A percentile compares a stretch with the other conserved stretches of the same genome.
These are phyloP conservation scores for Hymenopus coronatus DNA, from an alignment of 2,888 invertebrate genomes.

Conservation along the genomic window DNA sequence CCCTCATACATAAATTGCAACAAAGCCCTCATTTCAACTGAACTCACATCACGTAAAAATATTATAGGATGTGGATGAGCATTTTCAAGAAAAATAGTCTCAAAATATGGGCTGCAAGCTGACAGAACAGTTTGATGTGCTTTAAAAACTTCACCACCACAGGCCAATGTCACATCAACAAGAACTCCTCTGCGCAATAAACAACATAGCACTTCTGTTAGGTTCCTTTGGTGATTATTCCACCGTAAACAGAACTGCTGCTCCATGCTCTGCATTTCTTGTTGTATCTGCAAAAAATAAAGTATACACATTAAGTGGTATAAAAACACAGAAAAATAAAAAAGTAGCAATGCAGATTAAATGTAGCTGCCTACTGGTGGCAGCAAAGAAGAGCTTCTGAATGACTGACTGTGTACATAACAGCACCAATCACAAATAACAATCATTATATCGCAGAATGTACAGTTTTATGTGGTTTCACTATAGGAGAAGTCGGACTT, in stretches of 20 bases:
- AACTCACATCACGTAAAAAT: constrained; percentile 88
- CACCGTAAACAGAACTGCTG: constrained; percentile 89
- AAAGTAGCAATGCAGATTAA: no score
- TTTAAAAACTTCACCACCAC: constrained; percentile 72
- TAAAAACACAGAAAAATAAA: no score
- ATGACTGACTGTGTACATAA: no score
- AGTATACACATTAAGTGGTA: background rate
- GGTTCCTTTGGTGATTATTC: constrained; percentile 90
- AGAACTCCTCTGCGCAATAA: constrained; percentile 83
- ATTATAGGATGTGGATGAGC: constrained; percentile 88
- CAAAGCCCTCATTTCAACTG: constrained; percentile 83
- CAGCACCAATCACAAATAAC: no score
- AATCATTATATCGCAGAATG: no score
- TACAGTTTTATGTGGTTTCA: no score
- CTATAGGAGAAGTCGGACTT: no score
- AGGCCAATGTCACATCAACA: constrained; percentile 90
- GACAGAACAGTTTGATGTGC: constrained; percentile 92
- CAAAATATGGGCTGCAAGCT: constrained; percentile 92
- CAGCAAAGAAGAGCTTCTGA: no score
- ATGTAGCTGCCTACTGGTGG: no score
- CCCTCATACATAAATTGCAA: constrained; percentile 92
- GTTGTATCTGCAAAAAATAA: background rate
- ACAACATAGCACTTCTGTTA: constrained; percentile 86
- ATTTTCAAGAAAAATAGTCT: constrained; percentile 85
- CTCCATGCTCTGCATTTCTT: constrained; percentile 45